Conservation (phyloP, 1,140 invertebrate genomes). For the Conus ventricosus region DNA sequence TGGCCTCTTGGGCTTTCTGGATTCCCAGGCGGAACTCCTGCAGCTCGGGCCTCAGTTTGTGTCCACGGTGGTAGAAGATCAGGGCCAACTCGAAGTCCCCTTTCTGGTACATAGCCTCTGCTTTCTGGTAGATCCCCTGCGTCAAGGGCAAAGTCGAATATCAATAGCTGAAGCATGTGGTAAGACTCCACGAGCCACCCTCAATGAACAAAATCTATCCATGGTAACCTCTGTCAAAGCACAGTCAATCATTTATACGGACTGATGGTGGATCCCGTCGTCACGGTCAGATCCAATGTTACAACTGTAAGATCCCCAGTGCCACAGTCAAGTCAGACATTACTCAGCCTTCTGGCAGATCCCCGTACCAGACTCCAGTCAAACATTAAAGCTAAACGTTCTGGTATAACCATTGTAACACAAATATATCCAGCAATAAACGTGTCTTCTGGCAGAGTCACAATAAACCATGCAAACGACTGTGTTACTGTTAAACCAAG, state of each 20-base stretch:
- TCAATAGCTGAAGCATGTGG: not conserved
- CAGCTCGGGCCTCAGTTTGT: slow-evolving; percentile 89
- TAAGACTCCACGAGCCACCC: not conserved
- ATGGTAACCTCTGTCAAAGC: not conserved
- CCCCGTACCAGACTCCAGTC: too few species aligned
- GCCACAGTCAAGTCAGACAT: too few species aligned
- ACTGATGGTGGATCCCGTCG: too few species aligned
- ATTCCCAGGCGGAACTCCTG: slow-evolving; percentile 91
- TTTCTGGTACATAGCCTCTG: slow-evolving; percentile 92
- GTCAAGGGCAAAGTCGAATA: not conserved
- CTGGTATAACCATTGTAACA: too few species aligned
- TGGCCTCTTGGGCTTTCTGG: slow-evolving; percentile 95
- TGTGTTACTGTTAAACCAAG: too few species aligned
- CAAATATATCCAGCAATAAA: too few species aligned
- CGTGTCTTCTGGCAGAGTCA: too few species aligned
- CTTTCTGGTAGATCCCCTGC: slow-evolving; percentile 90
- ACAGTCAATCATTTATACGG: not conserved
- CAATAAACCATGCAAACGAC: too few species aligned
- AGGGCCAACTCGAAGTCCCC: slow-evolving; percentile 95
- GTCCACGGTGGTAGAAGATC: slow-evolving; percentile 92
- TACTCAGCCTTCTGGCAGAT: too few species aligned
- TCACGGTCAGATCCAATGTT: too few species aligned
- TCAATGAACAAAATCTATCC: not conserved
- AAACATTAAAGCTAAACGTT: too few species aligned
- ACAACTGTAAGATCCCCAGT: too few species aligned